Evolutionary conservation across 2,888 invertebrate species (phyloP).

Genomic region (Melanchra persicariae): DNA sequence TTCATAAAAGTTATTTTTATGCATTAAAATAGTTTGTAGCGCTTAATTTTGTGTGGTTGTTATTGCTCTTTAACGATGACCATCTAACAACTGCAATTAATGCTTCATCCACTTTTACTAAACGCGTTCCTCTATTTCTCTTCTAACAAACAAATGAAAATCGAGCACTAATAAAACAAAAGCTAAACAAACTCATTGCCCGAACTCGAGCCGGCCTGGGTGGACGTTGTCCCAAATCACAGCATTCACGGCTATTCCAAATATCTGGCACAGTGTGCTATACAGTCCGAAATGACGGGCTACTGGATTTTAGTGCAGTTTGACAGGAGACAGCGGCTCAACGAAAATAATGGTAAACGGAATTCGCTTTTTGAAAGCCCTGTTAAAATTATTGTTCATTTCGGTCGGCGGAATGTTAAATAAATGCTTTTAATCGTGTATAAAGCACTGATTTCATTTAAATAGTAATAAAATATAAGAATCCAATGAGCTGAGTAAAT

Average conservation of each 20-base stretch:
- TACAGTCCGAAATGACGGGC: constrained; percentile 45
- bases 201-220: too few species aligned
- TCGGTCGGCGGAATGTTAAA: constrained; percentile 2
- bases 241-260: constrained; percentile 32
- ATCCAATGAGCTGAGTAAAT: not conserved
- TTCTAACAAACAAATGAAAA: constrained; percentile 3
- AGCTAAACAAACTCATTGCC: constrained; percentile 11
- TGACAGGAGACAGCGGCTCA: constrained; percentile 49
- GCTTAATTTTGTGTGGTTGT: too few species aligned
- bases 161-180: constrained; percentile 17
- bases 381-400: constrained; percentile 12
- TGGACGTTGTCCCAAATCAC: constrained; percentile 25
- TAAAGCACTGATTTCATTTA: not conserved
- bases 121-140: not conserved
- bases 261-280: constrained; percentile 42
- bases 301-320: constrained; percentile 36
- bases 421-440: not conserved
- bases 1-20: too few species aligned
- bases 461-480: not conserved
- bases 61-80: too few species aligned
- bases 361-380: constrained; percentile 33
- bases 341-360: constrained; percentile 42
- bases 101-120: too few species aligned
- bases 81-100: too few species aligned
- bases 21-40: too few species aligned